A percentile compares a stretch with the other conserved stretches of the same genome.
Evolutionary conservation across 1,140 invertebrate genomes (phyloP).

Genomic region (Apis dorsata): DNA sequence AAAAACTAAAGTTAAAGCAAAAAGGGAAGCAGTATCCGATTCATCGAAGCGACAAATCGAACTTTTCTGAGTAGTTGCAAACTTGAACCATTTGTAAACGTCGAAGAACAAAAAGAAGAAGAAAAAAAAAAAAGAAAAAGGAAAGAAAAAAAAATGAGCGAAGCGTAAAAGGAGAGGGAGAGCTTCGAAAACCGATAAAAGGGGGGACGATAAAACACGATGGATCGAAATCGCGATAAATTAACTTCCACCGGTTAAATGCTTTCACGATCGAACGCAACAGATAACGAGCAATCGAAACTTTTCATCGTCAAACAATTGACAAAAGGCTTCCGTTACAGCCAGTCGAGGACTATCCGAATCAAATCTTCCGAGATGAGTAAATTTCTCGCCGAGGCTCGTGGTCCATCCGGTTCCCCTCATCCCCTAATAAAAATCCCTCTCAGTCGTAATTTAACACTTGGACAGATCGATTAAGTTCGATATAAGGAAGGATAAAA

Average conservation of each 20-base stretch:
- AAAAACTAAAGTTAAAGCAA: neutral
- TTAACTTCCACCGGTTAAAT: slow-evolving; percentile 48
- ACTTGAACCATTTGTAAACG: slow-evolving; percentile 43
- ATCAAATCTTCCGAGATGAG: neutral
- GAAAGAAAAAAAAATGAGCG: neutral
- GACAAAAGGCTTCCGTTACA: slow-evolving; percentile 11
- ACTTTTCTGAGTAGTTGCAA: neutral
- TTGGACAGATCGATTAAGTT: slow-evolving; percentile 19
- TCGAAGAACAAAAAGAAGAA: neutral
- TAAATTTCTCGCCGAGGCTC: neutral
- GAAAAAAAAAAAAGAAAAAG: neutral
- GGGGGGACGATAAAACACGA: slow-evolving; percentile 1
- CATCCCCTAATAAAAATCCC: neutral
- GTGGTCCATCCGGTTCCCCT: no score
- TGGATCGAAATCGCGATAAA: slow-evolving; percentile 47
- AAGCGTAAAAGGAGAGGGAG: slow-evolving; percentile 1
- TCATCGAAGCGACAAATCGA: neutral
- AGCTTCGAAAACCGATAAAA: slow-evolving; percentile 38
- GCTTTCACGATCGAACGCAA: slow-evolving; percentile 27
- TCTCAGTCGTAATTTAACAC: neutral
- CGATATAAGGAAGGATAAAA: neutral
- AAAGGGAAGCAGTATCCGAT: neutral
- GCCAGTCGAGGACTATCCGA: neutral
- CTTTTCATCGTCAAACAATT: slow-evolving; percentile 16
- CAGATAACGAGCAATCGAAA: slow-evolving; percentile 30